Evolutionary conservation across 2,797 vertebrate species (phyloP).

Genomic region (Dicrostonyx torquatus): DNA sequence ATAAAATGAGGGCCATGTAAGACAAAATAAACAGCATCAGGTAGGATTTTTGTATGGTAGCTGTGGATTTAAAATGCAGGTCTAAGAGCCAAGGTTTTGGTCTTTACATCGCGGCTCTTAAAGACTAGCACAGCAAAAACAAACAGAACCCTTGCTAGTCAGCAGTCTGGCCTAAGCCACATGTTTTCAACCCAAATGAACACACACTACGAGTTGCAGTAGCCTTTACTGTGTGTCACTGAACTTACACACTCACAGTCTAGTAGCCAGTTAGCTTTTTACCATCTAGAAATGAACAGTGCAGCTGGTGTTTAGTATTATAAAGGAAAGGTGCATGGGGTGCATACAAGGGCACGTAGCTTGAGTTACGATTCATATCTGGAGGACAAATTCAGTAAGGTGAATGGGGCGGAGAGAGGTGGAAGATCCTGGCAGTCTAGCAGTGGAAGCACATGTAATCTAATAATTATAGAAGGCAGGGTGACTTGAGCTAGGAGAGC

Average conservation of each 20-base stretch:
- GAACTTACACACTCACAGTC: background rate
- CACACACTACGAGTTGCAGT: background rate
- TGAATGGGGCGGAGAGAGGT: background rate
- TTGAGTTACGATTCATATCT: background rate
- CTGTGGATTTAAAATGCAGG: background rate
- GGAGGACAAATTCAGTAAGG: background rate
- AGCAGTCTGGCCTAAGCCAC: background rate
- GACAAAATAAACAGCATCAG: background rate
- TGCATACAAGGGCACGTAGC: background rate
- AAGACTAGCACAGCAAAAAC: background rate
- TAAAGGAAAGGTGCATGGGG: background rate
- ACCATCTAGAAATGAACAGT: background rate
- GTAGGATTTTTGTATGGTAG: background rate
- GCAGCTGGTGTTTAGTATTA: background rate
- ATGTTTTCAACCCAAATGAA: background rate
- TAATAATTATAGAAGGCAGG: background rate
- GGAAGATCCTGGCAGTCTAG: background rate
- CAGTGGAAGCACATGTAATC: background rate
- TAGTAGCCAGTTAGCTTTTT: background rate
- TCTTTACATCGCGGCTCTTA: background rate
- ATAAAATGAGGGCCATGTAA: slow-evolving; percentile 19
- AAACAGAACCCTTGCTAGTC: background rate
- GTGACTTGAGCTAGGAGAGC: background rate
- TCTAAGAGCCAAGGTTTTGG: background rate
- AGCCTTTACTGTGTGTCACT: background rate